phyloP scores from a whole-genome alignment of 2,888 invertebrate species.

The Latheticus oryzae region DNA sequence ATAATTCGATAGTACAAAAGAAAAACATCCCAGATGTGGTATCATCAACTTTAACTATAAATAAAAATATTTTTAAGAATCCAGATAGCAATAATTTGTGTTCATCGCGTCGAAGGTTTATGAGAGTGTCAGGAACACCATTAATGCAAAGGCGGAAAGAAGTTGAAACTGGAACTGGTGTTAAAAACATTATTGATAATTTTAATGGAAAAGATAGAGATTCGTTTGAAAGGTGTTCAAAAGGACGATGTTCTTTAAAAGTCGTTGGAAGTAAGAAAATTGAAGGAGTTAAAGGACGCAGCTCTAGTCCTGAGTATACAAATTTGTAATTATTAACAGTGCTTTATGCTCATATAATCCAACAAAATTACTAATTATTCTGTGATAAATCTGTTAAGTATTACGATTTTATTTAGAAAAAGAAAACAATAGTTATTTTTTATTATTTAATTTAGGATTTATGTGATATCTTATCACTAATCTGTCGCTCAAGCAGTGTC shows the following conservation, averaged over 20 bases:
- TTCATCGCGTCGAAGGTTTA: constrained; percentile 46
- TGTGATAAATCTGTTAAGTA: constrained; percentile 43
- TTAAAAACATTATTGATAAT: constrained; percentile 62
- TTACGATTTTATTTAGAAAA: constrained; percentile 30
- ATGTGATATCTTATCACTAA: constrained; percentile 38
- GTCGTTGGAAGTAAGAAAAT: constrained; percentile 57
- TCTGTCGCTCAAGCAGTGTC: constrained; percentile 34
- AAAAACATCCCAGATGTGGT: constrained; percentile 53
- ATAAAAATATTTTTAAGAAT: constrained; percentile 53
- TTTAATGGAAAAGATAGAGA: constrained; percentile 60
- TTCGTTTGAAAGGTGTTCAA: constrained; percentile 52
- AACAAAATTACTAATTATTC: constrained; percentile 39
- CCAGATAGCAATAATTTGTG: constrained; percentile 17
- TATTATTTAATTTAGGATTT: constrained; percentile 34
- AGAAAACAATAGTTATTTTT: constrained; percentile 32
- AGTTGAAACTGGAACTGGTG: constrained; percentile 38
- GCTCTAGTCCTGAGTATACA: constrained; percentile 54
- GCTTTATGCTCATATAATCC: constrained; percentile 34
- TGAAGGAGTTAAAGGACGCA: constrained; percentile 38
- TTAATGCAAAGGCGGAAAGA: constrained; percentile 46
- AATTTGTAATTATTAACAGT: constrained; percentile 48
- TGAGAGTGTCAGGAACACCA: constrained; percentile 50
- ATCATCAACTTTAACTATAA: constrained; percentile 52
- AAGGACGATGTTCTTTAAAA: constrained; percentile 62
- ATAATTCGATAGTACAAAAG: constrained; percentile 40